A percentile compares a stretch with the other conserved stretches of the same genome.
Conservation (phyloP, 2,113 vertebrate genomes). For the Antechinus flavipes region DNA sequence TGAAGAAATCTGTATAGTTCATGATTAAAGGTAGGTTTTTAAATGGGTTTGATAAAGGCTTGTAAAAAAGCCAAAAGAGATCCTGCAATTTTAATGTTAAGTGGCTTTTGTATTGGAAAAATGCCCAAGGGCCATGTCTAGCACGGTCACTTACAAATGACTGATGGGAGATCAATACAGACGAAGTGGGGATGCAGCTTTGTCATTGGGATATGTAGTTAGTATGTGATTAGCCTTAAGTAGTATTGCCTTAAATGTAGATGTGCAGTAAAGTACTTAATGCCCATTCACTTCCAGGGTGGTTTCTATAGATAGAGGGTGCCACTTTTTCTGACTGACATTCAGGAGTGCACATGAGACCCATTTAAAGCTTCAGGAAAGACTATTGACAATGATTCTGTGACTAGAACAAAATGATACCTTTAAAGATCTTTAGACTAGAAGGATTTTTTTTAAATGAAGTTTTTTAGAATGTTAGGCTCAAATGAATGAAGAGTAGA, state of each 20-base stretch:
- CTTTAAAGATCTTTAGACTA: not conserved
- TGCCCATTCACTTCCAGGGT: slow-evolving; percentile 60
- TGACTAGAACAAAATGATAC: rapidly evolving
- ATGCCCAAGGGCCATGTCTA: slow-evolving; percentile 89
- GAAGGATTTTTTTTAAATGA: not conserved
- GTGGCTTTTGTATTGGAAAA: slow-evolving; percentile 90
- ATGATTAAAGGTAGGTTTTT: slow-evolving; percentile 75
- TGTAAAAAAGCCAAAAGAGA: slow-evolving; percentile 76
- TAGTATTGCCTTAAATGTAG: slow-evolving; percentile 68
- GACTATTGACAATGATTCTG: rapidly evolving
- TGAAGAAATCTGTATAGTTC: slow-evolving; percentile 72
- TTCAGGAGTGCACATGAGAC: not conserved
- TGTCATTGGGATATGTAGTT: slow-evolving; percentile 86
- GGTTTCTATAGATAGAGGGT: not conserved
- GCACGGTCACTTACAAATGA: slow-evolving; percentile 90
- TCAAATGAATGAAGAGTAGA: not conserved
- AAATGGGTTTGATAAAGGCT: slow-evolving; percentile 78
- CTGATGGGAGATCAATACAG: slow-evolving; percentile 91
- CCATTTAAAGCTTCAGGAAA: no score
- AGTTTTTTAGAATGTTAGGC: not conserved
- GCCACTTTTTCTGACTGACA: not conserved
- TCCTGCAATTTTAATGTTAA: slow-evolving; percentile 90
- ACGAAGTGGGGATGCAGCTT: slow-evolving; percentile 87
- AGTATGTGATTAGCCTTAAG: slow-evolving; percentile 84
- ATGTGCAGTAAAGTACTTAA: slow-evolving; percentile 68